Base-by-base conservation (phyloP, 1,140 invertebrate genomes). In the Drosophila pallidifrons region DNA sequence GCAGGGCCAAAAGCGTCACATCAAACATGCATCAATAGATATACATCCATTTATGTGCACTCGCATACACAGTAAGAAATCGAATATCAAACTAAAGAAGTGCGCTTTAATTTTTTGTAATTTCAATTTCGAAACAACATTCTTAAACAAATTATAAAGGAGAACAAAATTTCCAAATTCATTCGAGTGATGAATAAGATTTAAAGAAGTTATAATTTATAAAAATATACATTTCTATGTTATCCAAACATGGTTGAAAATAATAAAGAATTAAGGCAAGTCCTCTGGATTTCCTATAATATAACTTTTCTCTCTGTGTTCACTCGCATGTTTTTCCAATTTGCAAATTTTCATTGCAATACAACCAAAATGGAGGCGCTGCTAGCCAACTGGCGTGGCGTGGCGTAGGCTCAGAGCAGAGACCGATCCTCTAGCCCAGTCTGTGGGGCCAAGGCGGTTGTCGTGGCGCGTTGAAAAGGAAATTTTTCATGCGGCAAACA, bases 21-120 rank as follows among this genome's bases (percentile, higher is more conserved):
- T 85, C 81, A 89, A 90, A 85, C 81, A 89, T 85, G 81, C 85
- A 89, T 88, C 85, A 89, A 88, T 88, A 89, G 83, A 75, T 82
- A 82, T 78, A 15, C 47, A 49, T n/a, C 7, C 47, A 49, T 28
- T 7, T n/a, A 49, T 41, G 20, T 66, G 46, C 13, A 46, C 25
- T n/a, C 11, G 16, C 30, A 57, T 51, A 57, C 60, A 54, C 41
- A 10, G 7, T 2, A 10, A 7, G 35, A 38, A 38, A 38, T 10
- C 35, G 3, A 38, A 32, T 25, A 4, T 32, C 32, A 38, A 38
- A 38, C 35, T 32, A 3, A 20, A 20, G 20, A 20, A 20, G 3
- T 20, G 20, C 20, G 20, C 20, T 20, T 20, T 20, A 3, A 3
- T 20, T 20, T 20, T 20, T 20, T 20, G 20, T 20, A 25, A 25